Base-by-base conservation (phyloP, 1,140 invertebrate genomes). In the Tachypleus tridentatus region DNA sequence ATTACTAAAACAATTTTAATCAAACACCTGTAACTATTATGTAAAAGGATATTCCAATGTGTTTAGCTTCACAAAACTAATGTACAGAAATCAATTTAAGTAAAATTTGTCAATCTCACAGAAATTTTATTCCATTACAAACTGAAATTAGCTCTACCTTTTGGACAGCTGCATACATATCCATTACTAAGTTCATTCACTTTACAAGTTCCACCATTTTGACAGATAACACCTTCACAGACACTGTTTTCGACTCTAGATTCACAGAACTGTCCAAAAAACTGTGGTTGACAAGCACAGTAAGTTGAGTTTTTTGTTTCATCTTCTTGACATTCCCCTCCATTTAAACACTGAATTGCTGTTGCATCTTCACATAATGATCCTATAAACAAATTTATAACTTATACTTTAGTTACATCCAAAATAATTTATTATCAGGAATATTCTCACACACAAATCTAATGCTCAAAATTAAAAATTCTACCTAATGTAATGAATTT, bases 111-210 rank as follows among this genome's bases (percentile, higher is more conserved):
- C 29, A 29, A 29, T 29, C 29, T 29, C 29, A 29, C 29, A 29
- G 29, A 29, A 29, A 29, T 29, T 29, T 29, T 29, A 29, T 29
- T 29, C 29, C 91, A 76, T 95, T 89, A 71, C 93, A 93, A 78
- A 95, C 94, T 70, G 87, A 82, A 47, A 87, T 89, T 76, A 91
- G 95, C 73, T 93, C 29, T 89, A 1, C 86, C 81, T 4, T 91
- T 91, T 0, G 87, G 88, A 89, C 91, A 95, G 29, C 58, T 67
- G 47, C 66, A 67, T 2, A 67, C 62, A 67, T 64, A 67, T 57
- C 58, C 54, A 59, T 54, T 59, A 50, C 56, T 51, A n/a, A 11
- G 62, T 11, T 67, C 62, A 51, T 67, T 67, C 9, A 64, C 68
- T 53, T 67, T 64, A 67, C 79, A 79, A 8, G 70, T 72, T 5